Base-by-base conservation (phyloP, 2,113 vertebrate species). In the Phylloscopus trochilus region DNA sequence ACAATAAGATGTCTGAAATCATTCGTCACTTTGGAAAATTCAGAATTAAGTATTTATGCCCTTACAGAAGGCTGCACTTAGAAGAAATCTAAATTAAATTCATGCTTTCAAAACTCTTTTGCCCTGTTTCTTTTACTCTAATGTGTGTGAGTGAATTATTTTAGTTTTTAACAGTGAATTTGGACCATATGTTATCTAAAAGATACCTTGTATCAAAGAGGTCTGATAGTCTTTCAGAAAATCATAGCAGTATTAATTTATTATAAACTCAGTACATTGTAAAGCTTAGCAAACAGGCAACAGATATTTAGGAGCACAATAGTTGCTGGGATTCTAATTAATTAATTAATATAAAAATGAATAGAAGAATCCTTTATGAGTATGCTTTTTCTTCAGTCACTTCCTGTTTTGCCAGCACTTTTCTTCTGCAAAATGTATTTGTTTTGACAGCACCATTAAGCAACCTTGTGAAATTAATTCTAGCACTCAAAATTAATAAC, bases 401-500 rank as follows among this genome's bases (percentile, higher is more conserved):
- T 17, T 79, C 77, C 62, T 39, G 6, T 60, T 86, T 44, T 92
- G 46, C 18, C 30, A 67, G 41, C 64, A 58, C 15, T 83, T 96
- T 90, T 70, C 66, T 87, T 91, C 89, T 90, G 78, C 39, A 92
- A 90, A 95, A 92, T 60, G 49, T 82, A 73, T 63, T 90, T 93
- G 14, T 55, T 91, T 96, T 95, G 84, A 58, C 83, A 87, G 59
- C 47, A 85, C 33, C 22, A 68, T 43, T 91, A 62, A 95, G 31
- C 56, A 92, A 88, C 51, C 27, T 70, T 27, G 47, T 58, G 72
- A 93, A 96, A 94, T 90, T 63, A 89, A 95, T 97, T 97, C 85
- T 21, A 76, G 85, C 35, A 81, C 52, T 96, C 81, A 87, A 94
- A 97, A 96, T 89, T 94, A 92, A 67, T 33, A 75, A 78, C 41